These are phyloP conservation scores for Neotoxoptera formosana DNA, from an alignment of 1,140 invertebrate species.

Conservation along the genomic window DNA sequence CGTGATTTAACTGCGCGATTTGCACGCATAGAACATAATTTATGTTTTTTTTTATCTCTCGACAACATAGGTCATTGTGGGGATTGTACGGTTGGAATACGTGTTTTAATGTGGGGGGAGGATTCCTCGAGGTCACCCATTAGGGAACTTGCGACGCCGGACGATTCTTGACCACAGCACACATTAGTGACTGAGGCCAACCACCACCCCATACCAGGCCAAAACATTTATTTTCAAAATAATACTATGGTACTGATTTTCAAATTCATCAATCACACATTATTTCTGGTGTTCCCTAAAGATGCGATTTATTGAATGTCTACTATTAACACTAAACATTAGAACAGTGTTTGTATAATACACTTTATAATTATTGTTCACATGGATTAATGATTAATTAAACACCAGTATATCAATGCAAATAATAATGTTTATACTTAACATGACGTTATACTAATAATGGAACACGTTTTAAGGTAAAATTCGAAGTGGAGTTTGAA, in stretches of 20 bases:
- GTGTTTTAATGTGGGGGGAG: too few relatives aligned
- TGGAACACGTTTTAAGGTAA: conserved; percentile 66
- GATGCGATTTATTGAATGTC: not conserved
- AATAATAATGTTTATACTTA: not conserved
- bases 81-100: too few relatives aligned
- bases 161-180: too few relatives aligned
- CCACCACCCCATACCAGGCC: too few relatives aligned
- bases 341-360: too few relatives aligned
- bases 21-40: not conserved
- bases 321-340: not conserved
- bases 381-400: not conserved
- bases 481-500: conserved; percentile 81
- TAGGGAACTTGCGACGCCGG: too few relatives aligned
- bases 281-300: not conserved
- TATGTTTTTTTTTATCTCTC: not conserved
- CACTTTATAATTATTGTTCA: not conserved
- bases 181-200: too few relatives aligned
- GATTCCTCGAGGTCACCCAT: too few relatives aligned
- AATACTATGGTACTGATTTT: not conserved
- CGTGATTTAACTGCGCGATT: not conserved
- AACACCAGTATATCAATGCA: not conserved
- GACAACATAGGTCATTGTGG: too few relatives aligned
- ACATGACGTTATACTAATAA: too few relatives aligned
- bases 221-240: not conserved
- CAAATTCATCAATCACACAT: not conserved